Evolutionary conservation across 92 coral and sea anemone genomes (phyloP).

Genomic region (Parazoanthus atlanticus): DNA sequence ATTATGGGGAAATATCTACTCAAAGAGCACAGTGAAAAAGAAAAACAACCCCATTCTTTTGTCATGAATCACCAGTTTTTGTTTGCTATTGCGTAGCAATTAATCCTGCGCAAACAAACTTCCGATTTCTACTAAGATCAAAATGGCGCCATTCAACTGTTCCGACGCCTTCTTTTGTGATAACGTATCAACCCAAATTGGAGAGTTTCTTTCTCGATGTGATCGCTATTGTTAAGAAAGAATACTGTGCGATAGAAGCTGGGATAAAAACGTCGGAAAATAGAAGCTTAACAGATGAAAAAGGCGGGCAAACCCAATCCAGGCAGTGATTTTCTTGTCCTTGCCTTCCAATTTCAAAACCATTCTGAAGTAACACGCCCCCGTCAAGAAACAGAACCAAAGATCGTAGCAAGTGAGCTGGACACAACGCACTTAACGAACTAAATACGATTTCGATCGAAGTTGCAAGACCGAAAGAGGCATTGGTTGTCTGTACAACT

Average conservation of each 20-base stretch:
- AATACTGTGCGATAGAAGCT: not conserved
- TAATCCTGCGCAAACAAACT: constrained; percentile 18
- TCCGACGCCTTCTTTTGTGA: not conserved
- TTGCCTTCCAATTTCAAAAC: not conserved
- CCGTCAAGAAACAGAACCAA: not conserved
- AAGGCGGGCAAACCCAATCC: not conserved
- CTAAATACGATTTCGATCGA: not conserved
- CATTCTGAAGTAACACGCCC: constrained; percentile 18
- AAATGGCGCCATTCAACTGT: constrained; percentile 21
- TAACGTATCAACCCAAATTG: no score
- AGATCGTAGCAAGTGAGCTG: not conserved
- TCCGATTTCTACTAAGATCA: not conserved
- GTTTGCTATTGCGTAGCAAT: constrained; percentile 14
- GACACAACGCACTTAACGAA: not conserved
- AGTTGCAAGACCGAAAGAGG: not conserved
- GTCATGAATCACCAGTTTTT: constrained; percentile 7
- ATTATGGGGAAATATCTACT: not conserved
- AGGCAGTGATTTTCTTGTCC: not conserved
- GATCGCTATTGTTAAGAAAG: not conserved
- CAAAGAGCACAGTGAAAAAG: not conserved
- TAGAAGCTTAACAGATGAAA: not conserved
- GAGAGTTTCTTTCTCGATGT: not conserved
- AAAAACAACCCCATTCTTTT: not conserved
- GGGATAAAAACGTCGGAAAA: not conserved
- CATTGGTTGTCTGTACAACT: not conserved